Base-by-base conservation (phyloP, 1,140 invertebrate species). In the Sarcophaga bullata region DNA sequence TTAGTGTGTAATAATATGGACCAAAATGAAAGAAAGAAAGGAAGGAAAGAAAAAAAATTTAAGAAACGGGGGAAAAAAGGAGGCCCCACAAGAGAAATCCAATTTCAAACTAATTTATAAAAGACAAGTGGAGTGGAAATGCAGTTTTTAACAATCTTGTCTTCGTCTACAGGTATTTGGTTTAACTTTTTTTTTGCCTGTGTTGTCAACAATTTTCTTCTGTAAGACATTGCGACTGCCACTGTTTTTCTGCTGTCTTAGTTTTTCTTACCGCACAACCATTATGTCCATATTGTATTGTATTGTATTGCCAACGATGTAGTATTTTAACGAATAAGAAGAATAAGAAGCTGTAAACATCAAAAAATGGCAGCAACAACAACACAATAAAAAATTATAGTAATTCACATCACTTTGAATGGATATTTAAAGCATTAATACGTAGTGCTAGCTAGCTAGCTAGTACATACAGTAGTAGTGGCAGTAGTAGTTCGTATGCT, bases 391-490 rank as follows among this genome's bases (percentile, higher is more conserved):
- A 85, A 88, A 88, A 88, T 88, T 87, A 88, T 87, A 81, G 87
- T 88, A 88, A 88, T 88, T 88, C 86, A 85, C 87, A 87, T 87
- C 87, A 88, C 87, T 88, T 88, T 87, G 87, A 88, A 87, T 85
- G 87, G 86, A 87, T 88, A 88, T 88, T n/a, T 88, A 88, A 88
- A 87, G 87, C 73, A 47, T 49, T 76, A 72, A 85, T 86, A 83
- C n/a, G 15, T n/a, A n/a, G n/a, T 37, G 25, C 25, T 37, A 2
- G 25, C 25, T 37, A 37, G 25, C 4, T 4, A 37, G 25, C 54
- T 58, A 13, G 54, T 58, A 58, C 13, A n/a, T 58, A 58, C n/a
- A 15, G 1, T 58, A n/a, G 7, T 58, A n/a, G 4, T n/a, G 3
- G 13, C 13, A 58, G 4, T 0, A 15, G 10, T 58, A 13, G 13